Conservation (phyloP, 2,113 vertebrate genomes). For the Perca fluviatilis region DNA sequence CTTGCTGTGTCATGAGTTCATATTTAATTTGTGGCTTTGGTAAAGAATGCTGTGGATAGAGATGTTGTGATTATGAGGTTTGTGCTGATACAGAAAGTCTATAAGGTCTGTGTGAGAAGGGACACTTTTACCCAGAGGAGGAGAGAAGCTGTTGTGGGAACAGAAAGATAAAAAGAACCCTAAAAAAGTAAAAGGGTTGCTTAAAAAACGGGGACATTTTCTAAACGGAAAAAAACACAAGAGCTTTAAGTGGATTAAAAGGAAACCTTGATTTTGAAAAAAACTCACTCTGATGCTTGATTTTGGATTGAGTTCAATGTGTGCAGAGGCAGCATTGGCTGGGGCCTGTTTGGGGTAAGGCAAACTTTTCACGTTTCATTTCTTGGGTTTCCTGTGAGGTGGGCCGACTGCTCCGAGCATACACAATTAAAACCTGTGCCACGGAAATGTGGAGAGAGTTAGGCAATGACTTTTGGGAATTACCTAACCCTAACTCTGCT, state of each 20-base stretch:
- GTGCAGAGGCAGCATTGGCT: constrained; percentile 12
- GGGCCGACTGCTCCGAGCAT: constrained; percentile 44
- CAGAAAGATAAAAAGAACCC: constrained; percentile 23
- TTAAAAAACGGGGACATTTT: not conserved
- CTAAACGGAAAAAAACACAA: not conserved
- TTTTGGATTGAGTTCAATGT: constrained; percentile 34
- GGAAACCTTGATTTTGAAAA: constrained; percentile 34
- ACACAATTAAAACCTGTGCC: constrained; percentile 64
- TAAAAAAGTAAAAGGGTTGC: constrained; percentile 12
- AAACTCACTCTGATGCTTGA: not conserved
- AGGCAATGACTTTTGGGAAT: constrained; percentile 55
- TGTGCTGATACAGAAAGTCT: constrained; percentile 52
- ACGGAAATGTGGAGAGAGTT: constrained; percentile 61
- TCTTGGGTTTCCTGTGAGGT: constrained; percentile 73
- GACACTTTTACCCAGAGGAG: constrained; percentile 32
- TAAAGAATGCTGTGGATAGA: constrained; percentile 72
- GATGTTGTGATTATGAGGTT: constrained; percentile 76
- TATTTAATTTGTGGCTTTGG: constrained; percentile 70
- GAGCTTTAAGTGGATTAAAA: constrained; percentile 14
- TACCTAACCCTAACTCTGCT: constrained; percentile 50
- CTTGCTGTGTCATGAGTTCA: constrained; percentile 65
- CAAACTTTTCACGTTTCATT: constrained; percentile 69
- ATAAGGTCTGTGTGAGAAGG: constrained; percentile 38
- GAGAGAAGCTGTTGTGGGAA: constrained; percentile 41
- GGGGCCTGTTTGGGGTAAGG: constrained; percentile 67